Evolutionary conservation across 2,888 invertebrate species (phyloP).

Genomic region (Lordiphosa fenestrarum): DNA sequence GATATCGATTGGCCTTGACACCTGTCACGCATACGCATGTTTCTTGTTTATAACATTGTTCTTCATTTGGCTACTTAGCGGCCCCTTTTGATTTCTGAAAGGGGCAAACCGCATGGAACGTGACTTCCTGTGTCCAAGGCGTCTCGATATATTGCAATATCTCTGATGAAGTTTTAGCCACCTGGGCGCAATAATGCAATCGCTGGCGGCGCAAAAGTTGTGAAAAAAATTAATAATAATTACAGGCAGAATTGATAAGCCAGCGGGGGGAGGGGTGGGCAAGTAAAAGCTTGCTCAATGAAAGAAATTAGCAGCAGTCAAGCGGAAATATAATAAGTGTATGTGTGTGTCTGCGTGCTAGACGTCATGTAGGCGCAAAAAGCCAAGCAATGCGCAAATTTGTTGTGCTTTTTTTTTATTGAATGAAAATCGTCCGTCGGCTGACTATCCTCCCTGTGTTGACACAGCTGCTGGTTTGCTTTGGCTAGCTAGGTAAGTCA

Average conservation of each 20-base stretch:
- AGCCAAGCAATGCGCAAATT: conserved; percentile 50
- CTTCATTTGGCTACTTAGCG: conserved; percentile 36
- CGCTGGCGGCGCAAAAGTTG: conserved; percentile 21
- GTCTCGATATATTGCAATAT: conserved; percentile 54
- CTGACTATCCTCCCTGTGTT: conserved; percentile 35
- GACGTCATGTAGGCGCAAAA: conserved; percentile 39
- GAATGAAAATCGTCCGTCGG: conserved; percentile 7
- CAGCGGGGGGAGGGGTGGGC: conserved; percentile 3
- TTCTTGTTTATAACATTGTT: conserved; percentile 13
- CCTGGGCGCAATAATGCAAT: conserved; percentile 42
- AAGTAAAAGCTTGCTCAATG: conserved; percentile 48
- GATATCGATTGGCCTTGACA: conserved; percentile 51
- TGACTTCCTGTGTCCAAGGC: conserved; percentile 61
- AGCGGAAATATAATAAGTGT: conserved; percentile 73
- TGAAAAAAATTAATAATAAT: conserved; percentile 44
- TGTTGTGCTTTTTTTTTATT: conserved; percentile 22
- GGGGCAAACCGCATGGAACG: conserved; percentile 55
- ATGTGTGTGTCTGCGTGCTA: conserved; percentile 18
- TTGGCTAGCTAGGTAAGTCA: conserved; percentile 16
- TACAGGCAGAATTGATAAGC: conserved; percentile 32
- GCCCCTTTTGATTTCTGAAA: conserved; percentile 57
- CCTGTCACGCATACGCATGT: conserved; percentile 19
- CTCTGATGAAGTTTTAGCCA: conserved; percentile 46
- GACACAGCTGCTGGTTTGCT: conserved; percentile 53
- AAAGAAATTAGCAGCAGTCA: conserved; percentile 59